Conservation (phyloP, 2,113 vertebrate species). For the Cyanoderma ruficeps region DNA sequence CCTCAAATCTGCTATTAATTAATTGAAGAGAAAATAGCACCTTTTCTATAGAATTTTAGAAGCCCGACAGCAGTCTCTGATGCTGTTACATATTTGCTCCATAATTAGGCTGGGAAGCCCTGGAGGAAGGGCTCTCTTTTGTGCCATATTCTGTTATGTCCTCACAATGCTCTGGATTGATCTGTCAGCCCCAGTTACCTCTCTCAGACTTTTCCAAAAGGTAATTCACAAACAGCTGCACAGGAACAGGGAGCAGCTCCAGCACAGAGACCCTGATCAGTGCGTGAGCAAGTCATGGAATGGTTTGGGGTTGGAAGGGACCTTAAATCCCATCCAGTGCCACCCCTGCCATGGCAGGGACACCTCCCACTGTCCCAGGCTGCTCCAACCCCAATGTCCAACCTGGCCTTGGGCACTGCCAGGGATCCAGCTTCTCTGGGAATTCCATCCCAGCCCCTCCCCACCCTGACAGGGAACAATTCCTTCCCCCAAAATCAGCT, state of each 20-base stretch:
- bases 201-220: neutral
- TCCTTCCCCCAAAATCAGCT: neutral
- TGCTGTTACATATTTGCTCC: neutral
- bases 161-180: neutral
- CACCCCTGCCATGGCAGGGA: neutral
- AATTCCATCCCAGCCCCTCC: neutral
- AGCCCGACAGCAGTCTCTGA: neutral
- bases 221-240: neutral
- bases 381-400: neutral
- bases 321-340: neutral
- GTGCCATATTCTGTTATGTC: neutral
- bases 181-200: neutral
- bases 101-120: neutral
- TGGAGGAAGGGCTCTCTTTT: neutral
- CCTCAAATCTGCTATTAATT: neutral
- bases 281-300: fast-evolving
- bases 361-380: neutral
- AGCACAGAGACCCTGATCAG: fast-evolving
- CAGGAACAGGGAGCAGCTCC: neutral
- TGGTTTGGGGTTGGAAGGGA: neutral
- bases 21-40: neutral
- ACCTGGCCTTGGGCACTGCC: neutral
- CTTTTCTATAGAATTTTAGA: neutral
- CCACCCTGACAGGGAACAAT: neutral
- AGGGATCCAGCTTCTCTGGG: neutral